Conservation (phyloP, 53 echinoderm and acorn worm species). For the Mesocentrotus franciscanus region DNA sequence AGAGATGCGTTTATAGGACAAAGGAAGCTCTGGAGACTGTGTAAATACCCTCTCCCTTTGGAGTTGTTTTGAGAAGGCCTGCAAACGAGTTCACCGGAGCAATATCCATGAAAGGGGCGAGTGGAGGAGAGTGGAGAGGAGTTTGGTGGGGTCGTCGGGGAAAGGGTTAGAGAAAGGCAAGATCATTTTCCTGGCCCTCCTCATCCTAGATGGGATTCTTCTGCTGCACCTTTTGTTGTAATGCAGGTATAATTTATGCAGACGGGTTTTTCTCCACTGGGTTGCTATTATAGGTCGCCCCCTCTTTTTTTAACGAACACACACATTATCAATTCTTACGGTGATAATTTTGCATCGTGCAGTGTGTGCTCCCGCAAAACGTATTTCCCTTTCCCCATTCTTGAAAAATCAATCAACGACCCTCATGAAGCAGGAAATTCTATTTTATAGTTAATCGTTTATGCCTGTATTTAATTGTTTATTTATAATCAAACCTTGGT, state of each 20-base stretch:
- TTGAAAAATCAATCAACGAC: neutral
- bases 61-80: slow-evolving; percentile 45
- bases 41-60: slow-evolving; percentile 44
- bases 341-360: no score
- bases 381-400: no score
- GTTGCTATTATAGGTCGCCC: neutral
- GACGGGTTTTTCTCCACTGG: neutral
- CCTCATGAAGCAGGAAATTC: neutral
- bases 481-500: neutral
- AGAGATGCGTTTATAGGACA: neutral
- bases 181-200: neutral
- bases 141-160: neutral
- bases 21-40: slow-evolving; percentile 52
- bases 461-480: neutral
- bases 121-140: no score
- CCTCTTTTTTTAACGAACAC: neutral
- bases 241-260: neutral
- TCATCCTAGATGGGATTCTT: neutral
- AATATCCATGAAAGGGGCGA: neutral
- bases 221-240: neutral
- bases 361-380: no score
- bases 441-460: neutral
- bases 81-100: slow-evolving; percentile 13
- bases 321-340: no score
- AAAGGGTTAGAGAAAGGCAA: neutral